Percentiles rank a stretch among this genome's conserved stretches.
These are phyloP conservation scores for Zootermopsis nevadensis DNA, from an alignment of 2,888 invertebrate genomes.

Conservation along the genomic window DNA sequence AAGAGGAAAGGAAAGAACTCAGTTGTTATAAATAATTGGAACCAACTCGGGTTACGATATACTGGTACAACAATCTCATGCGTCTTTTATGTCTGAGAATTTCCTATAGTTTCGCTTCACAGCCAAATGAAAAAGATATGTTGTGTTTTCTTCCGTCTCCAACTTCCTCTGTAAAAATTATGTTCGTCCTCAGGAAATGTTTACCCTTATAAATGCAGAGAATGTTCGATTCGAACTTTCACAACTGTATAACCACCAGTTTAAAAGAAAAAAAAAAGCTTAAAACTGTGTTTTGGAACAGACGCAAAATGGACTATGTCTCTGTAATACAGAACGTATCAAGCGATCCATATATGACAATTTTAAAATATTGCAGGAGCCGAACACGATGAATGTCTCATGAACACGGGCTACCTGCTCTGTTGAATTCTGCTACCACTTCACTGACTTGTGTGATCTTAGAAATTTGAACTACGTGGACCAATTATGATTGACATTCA, in stretches of 20 bases:
- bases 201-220: not conserved
- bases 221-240: not conserved
- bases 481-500: too few species aligned
- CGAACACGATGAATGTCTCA: too few species aligned
- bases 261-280: not conserved
- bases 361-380: too few species aligned
- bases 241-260: not conserved
- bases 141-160: not conserved
- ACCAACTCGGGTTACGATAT: not conserved
- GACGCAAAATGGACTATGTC: too few species aligned
- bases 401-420: too few species aligned
- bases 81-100: constrained; percentile 11
- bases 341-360: too few species aligned
- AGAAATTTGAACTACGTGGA: too few species aligned
- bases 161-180: not conserved
- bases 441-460: too few species aligned
- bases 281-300: too few species aligned
- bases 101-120: not conserved
- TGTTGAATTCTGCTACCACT: too few species aligned
- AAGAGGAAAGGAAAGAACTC: not conserved
- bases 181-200: constrained; percentile 1
- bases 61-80: not conserved
- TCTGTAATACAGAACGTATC: too few species aligned
- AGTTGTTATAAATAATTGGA: constrained; percentile 1
- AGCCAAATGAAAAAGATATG: not conserved